Percentiles rank a stretch among this genome's conserved stretches.
phyloP scores from a whole-genome alignment of 2,888 invertebrate genomes.

The Agriopis leucophaearia region DNA sequence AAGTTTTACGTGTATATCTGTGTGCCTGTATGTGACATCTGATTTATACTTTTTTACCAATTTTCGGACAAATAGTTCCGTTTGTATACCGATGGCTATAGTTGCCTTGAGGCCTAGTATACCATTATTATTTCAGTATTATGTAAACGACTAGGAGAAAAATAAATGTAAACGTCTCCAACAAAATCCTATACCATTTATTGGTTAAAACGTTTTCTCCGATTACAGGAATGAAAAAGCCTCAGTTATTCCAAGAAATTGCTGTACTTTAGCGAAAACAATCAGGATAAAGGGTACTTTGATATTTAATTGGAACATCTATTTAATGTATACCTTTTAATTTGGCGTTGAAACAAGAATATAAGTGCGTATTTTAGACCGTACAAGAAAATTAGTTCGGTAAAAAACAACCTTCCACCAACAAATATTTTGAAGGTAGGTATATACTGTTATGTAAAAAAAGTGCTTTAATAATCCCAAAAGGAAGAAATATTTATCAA shows the following conservation, averaged over 20 bases:
- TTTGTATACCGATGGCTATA: neutral
- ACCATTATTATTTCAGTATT: neutral
- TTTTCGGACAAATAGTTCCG: no score
- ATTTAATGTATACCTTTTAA: slow-evolving; percentile 9
- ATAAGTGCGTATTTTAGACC: neutral
- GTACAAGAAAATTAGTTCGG: neutral
- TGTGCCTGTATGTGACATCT: no score
- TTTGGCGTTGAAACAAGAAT: neutral
- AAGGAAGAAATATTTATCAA: neutral
- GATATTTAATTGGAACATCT: slow-evolving; percentile 16
- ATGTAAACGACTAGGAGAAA: neutral
- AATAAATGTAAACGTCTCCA: neutral
- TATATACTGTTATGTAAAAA: no score
- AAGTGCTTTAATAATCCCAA: no score
- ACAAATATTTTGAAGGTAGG: no score
- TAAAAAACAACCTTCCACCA: no score
- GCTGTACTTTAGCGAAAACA: slow-evolving; percentile 22
- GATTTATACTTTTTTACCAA: no score
- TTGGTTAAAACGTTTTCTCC: slow-evolving; percentile 5
- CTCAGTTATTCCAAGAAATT: slow-evolving; percentile 18
- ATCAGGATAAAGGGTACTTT: slow-evolving; percentile 17
- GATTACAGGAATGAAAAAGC: slow-evolving; percentile 14
- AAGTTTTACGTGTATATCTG: no score
- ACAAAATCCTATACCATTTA: slow-evolving; percentile 16
- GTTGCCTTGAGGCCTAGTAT: neutral